Evolutionary conservation across 2,113 vertebrate genomes (phyloP).

Genomic region (Sylvicapra grimmia): DNA sequence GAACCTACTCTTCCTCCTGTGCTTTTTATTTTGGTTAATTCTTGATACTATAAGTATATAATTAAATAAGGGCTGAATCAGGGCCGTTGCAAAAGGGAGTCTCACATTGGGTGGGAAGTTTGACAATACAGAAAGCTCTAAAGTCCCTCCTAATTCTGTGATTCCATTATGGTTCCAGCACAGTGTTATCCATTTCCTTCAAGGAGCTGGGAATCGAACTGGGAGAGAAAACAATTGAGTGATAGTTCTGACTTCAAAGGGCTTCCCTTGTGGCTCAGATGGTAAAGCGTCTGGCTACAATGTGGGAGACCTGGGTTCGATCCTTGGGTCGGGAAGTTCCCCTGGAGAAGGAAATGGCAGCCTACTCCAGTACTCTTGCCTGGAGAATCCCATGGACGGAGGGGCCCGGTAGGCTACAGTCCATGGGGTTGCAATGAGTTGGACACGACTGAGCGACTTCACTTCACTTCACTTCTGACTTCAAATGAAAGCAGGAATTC

Average conservation of each 20-base stretch:
- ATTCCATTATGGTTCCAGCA: slow-evolving; percentile 32
- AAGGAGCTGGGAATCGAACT: background rate
- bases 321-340: too few relatives aligned
- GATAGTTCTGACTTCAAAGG: slow-evolving; percentile 1
- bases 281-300: too few relatives aligned
- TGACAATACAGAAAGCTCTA: background rate
- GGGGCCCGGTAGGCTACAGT: too few relatives aligned
- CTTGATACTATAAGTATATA: background rate
- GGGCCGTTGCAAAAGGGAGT: background rate
- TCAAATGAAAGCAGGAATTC: slow-evolving; percentile 18
- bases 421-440: too few relatives aligned
- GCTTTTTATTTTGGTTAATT: slow-evolving; percentile 35
- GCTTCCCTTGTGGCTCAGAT: too few relatives aligned
- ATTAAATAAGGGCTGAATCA: slow-evolving; percentile 11
- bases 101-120: background rate
- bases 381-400: too few relatives aligned
- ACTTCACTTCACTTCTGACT: background rate
- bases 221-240: background rate
- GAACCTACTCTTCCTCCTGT: slow-evolving; percentile 21
- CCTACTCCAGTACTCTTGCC: too few relatives aligned
- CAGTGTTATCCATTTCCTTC: background rate
- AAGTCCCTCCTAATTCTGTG: background rate
- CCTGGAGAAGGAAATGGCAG: too few relatives aligned
- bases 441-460: too few relatives aligned
- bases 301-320: too few relatives aligned